phyloP scores from a whole-genome alignment of 2,888 invertebrate genomes.

The Hydraecia micacea region DNA sequence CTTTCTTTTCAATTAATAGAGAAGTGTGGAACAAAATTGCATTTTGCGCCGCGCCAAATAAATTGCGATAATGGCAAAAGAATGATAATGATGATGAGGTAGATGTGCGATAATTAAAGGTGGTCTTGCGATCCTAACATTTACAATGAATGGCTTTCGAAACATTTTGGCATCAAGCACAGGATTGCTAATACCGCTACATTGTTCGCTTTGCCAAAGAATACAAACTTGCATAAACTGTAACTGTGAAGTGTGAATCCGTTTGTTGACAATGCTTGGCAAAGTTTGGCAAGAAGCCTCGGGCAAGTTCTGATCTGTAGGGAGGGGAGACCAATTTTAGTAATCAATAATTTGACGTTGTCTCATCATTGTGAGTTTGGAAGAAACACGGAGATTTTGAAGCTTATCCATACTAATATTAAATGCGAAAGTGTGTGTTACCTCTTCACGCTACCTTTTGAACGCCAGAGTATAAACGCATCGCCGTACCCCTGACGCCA shows the following conservation, averaged over 20 bases:
- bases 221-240: background rate
- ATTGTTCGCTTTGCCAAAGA: constrained; percentile 45
- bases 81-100: background rate
- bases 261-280: background rate
- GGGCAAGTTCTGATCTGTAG: too few relatives aligned
- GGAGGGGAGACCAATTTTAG: background rate
- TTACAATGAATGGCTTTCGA: constrained; percentile 16
- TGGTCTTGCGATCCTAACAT: background rate
- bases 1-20: too few relatives aligned
- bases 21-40: too few relatives aligned
- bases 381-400: background rate
- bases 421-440: too few relatives aligned
- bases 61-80: background rate
- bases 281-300: background rate
- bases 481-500: too few relatives aligned
- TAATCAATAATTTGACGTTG: too few relatives aligned
- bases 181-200: constrained; percentile 31
- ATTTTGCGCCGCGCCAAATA: too few relatives aligned
- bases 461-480: too few relatives aligned
- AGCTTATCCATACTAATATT: background rate
- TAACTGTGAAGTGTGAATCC: too few relatives aligned
- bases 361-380: background rate
- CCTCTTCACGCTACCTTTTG: too few relatives aligned
- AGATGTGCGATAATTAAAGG: background rate
- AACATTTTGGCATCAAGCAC: constrained; percentile 43